phyloP scores from a whole-genome alignment of 2,888 invertebrate genomes.

The Ectemnius cavifrons region DNA sequence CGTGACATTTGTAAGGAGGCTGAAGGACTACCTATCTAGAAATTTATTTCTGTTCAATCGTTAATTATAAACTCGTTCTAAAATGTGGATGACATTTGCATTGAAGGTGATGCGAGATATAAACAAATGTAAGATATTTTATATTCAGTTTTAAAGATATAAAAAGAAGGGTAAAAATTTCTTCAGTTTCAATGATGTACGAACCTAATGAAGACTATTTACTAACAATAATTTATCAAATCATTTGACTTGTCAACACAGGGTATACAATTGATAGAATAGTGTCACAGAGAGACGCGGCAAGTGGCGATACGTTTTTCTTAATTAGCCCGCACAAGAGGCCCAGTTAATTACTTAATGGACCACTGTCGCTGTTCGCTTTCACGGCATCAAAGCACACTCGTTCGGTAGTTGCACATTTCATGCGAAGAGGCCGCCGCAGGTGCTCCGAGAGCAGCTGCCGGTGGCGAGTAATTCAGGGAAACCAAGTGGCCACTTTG shows the following conservation, averaged over 20 bases:
- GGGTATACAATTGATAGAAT: conserved; percentile 17
- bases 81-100: too few species aligned
- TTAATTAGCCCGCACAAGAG: background rate
- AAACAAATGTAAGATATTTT: too few species aligned
- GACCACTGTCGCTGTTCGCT: background rate
- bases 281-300: conserved; percentile 2
- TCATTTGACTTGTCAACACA: conserved; percentile 17
- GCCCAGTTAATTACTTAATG: conserved; percentile 4
- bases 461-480: background rate
- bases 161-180: too few species aligned
- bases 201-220: too few species aligned
- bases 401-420: background rate
- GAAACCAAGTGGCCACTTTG: background rate
- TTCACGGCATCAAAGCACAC: background rate
- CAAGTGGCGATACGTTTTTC: background rate
- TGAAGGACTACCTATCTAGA: too few species aligned
- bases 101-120: too few species aligned
- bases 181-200: too few species aligned
- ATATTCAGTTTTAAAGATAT: too few species aligned
- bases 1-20: too few species aligned
- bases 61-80: too few species aligned
- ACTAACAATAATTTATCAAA: conserved; percentile 42
- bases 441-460: background rate
- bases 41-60: too few species aligned
- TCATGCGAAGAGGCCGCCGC: background rate